Evolutionary conservation across 2,888 invertebrate genomes (phyloP).

Genomic region (Morinoia aosen): DNA sequence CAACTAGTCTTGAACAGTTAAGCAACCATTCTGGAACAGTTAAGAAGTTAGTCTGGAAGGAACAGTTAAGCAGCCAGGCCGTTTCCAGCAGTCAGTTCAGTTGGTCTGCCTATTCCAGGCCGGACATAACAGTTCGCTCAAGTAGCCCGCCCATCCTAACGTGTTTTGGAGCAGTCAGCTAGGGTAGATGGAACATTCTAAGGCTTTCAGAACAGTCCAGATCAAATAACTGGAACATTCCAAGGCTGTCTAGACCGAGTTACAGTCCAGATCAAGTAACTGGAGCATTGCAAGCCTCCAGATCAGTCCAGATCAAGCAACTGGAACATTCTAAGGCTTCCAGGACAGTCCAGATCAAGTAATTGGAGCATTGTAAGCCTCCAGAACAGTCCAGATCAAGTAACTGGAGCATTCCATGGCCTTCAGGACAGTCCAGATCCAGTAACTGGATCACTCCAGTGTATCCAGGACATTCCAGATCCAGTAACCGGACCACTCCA

Average conservation of each 20-base stretch:
- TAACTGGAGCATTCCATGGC: not conserved
- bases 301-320: not conserved
- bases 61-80: too few species aligned
- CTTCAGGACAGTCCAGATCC: not conserved
- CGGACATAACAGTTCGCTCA: too few species aligned
- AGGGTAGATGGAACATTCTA: not conserved
- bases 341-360: not conserved
- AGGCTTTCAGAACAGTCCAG: not conserved
- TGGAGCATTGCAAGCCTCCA: too few species aligned
- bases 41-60: too few species aligned
- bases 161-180: too few species aligned
- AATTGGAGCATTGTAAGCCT: not conserved
- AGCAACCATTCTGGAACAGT: too few species aligned
- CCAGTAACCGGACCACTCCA: not conserved
- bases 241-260: not conserved
- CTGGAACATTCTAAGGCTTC: not conserved
- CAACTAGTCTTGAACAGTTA: too few species aligned
- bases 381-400: not conserved
- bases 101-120: too few species aligned
- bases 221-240: not conserved
- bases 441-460: too few species aligned
- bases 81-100: too few species aligned
- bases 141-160: too few species aligned
- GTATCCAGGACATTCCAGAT: not conserved
- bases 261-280: too few species aligned